phyloP scores from a whole-genome alignment of 2,113 vertebrate species.

The Tor tambroides region DNA sequence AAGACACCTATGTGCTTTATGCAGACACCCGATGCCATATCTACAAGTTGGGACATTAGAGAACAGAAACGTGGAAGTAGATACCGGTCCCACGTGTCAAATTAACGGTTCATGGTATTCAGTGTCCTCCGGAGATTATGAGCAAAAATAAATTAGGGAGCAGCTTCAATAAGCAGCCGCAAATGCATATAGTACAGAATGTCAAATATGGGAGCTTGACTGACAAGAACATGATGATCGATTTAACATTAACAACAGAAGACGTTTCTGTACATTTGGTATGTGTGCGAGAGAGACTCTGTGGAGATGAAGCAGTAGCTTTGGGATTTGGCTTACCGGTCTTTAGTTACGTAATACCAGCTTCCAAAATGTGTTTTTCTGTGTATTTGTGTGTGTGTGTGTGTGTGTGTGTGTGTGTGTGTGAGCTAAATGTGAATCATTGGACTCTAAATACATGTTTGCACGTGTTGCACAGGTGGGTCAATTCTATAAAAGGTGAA shows the following conservation, averaged over 20 bases:
- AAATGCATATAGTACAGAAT: not conserved
- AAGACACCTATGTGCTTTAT: not conserved
- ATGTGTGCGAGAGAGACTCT: not conserved
- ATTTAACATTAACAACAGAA: not conserved
- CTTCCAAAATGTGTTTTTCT: not conserved
- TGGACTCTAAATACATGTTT: not conserved
- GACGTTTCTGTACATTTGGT: not conserved
- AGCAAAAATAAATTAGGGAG: slow-evolving; percentile 61
- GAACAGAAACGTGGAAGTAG: not conserved
- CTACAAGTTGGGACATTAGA: not conserved
- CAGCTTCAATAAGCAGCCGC: slow-evolving; percentile 29
- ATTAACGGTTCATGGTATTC: slow-evolving; percentile 55
- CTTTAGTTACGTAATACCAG: slow-evolving; percentile 22
- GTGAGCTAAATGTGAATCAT: not conserved
- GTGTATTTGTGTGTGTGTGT: too few species aligned
- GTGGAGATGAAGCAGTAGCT: not conserved
- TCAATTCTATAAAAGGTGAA: not conserved
- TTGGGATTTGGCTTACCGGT: not conserved
- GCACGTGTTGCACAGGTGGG: not conserved
- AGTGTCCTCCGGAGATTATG: slow-evolving; percentile 44
- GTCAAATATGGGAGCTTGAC: not conserved
- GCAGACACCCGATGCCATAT: not conserved
- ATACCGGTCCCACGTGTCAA: slow-evolving; percentile 32
- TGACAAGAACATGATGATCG: not conserved
- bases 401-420: too few species aligned